Evolutionary conservation across 2,797 vertebrate species (phyloP), one percentile per base, ranked within the genome.

Genomic region (Cossypha heuglini): DNA sequence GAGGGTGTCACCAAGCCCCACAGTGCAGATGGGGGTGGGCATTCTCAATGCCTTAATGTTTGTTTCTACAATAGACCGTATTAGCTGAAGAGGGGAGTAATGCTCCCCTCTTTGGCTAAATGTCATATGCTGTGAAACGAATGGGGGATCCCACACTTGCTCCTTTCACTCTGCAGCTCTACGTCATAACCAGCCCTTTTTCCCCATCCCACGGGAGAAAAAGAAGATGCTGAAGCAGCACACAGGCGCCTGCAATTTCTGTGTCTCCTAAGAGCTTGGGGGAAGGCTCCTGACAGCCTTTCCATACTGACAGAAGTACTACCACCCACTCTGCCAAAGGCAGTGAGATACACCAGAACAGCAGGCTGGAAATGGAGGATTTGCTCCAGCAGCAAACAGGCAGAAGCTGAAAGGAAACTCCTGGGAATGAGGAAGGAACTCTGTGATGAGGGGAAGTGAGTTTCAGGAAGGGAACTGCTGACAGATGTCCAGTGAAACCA

Each of bases 131-230:
- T 33, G 15, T 57, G 33, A 88, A 86, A 88, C 0, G 0, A 86
- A 43, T 20, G 37, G 80, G 61, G 74, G 51, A 87, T 93, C 55
- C 74, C 84, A 94, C 86, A 89, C 77, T 95, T 62, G 46, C 55
- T 93, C 54, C 40, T 86, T 95, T 94, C 51, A 62, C 49, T 71
- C 86, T n/a, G 51, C 76, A 75, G 69, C 62, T 93, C 73, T 84
- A 72, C 0, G 0, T 78, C 86, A 84, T 21, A 78, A 64, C 73
- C 59, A 88, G 46, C 16, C n/a, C 43, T 72, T 91, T 80, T 67
- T 45, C 48, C 31, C 20, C 38, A 67, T 57, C 72, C 69, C 61
- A 80, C 37, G 5, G 38, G 51, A 83, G 89, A 80, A 85, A 86
- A 71, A 35, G 48, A 82, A 93, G 73, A 69, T 62, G 42, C 31